These are phyloP conservation scores for Chloromyia formosa DNA, from an alignment of 2,888 invertebrate species.

Conservation along the genomic window DNA sequence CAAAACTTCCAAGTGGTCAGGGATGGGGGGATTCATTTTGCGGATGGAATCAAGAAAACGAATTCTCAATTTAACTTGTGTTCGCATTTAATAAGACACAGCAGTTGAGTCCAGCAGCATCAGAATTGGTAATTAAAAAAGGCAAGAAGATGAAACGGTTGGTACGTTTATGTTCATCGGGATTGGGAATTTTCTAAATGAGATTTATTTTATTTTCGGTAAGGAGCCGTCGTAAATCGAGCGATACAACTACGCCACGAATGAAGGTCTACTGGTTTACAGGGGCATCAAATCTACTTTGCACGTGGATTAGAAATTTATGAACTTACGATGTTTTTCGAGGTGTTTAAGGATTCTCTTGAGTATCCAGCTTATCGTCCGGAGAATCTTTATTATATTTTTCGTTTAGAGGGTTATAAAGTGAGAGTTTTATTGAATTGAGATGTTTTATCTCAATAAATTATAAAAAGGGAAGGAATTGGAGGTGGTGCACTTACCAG, in stretches of 20 bases:
- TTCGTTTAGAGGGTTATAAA: not conserved
- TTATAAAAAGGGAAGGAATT: too few species aligned
- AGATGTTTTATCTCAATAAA: not conserved
- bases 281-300: conserved; percentile 12
- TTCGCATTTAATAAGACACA: not conserved
- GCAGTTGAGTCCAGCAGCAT: too few species aligned
- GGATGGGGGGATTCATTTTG: not conserved
- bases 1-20: too few species aligned
- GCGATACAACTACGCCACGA: not conserved
- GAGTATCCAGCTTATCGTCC: conserved; percentile 28
- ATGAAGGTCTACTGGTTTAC: conserved; percentile 5
- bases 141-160: conserved; percentile 14
- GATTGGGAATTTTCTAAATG: conserved; percentile 22
- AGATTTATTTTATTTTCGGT: conserved; percentile 28
- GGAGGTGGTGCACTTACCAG: conserved; percentile 73
- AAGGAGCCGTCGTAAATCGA: conserved; percentile 15
- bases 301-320: conserved; percentile 26
- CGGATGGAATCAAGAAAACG: too few species aligned
- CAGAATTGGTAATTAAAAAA: conserved; percentile 10
- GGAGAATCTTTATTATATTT: conserved; percentile 40
- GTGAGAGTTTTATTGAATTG: not conserved
- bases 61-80: not conserved
- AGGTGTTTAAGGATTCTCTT: conserved; percentile 13
- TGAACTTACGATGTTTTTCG: conserved; percentile 34
- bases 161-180: conserved; percentile 5